phyloP scores from a whole-genome alignment of 2,797 vertebrate genomes.

The Eupleurogrammus muticus region DNA sequence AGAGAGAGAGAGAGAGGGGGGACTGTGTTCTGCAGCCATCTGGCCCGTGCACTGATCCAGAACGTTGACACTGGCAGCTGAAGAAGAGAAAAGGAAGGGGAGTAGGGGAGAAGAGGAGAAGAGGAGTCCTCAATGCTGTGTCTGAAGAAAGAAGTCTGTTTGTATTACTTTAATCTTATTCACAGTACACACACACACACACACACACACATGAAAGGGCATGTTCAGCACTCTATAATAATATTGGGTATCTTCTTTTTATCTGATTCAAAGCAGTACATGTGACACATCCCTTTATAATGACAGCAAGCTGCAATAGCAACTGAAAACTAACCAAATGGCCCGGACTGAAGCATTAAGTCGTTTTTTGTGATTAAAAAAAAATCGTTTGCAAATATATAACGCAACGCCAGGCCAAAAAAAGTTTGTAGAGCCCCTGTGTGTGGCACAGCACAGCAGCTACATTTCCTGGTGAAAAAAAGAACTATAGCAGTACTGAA shows the following conservation, averaged over 20 bases:
- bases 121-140: conserved; percentile 54
- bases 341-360: conserved; percentile 12
- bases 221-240: conserved; percentile 34
- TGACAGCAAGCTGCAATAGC: conserved; percentile 12
- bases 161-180: conserved; percentile 65
- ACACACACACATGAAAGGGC: conserved; percentile 17
- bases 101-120: conserved; percentile 49
- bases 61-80: conserved; percentile 81
- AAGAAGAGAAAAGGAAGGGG: conserved; percentile 66
- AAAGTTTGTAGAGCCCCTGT: neutral
- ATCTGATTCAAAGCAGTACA: conserved; percentile 30
- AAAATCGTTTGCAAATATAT: no score
- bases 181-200: conserved; percentile 25
- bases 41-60: conserved; percentile 83
- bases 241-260: conserved; percentile 21
- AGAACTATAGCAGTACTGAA: neutral
- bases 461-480: neutral
- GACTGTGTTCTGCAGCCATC: conserved; percentile 80
- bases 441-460: conserved; percentile 8
- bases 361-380: conserved; percentile 22
- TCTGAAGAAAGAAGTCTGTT: conserved; percentile 64
- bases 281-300: conserved; percentile 16
- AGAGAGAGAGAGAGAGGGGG: conserved; percentile 50
- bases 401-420: conserved; percentile 1
- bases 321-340: conserved; percentile 1